These are phyloP conservation scores for Diarsia brunnea DNA, from an alignment of 2,888 invertebrate genomes.

Conservation along the genomic window DNA sequence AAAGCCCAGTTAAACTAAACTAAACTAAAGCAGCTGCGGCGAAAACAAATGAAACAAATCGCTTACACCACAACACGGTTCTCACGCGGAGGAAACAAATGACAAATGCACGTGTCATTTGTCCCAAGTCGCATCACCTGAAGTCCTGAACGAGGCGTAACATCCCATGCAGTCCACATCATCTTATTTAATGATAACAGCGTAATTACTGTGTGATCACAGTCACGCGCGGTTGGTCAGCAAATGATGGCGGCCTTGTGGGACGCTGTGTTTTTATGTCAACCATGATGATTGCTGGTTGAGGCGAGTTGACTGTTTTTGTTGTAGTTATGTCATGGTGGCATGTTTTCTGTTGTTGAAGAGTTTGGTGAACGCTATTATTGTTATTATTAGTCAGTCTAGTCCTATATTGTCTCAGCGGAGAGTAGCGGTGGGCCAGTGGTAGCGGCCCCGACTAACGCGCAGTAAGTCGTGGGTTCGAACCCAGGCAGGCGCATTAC, in stretches of 20 bases:
- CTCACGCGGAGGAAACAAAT: no score
- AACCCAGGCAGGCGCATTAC: no score
- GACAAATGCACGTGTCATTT: no score
- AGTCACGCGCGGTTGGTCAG: slow-evolving; percentile 49
- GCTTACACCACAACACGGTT: no score
- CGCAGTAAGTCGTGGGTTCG: no score
- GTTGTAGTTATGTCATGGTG: slow-evolving; percentile 17
- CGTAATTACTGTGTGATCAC: slow-evolving; percentile 38
- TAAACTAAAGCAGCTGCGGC: no score
- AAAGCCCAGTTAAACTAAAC: no score
- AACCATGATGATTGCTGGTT: slow-evolving; percentile 26
- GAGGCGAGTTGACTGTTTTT: slow-evolving; percentile 28
- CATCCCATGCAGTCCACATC: background rate
- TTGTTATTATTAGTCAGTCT: no score
- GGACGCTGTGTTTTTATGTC: slow-evolving; percentile 43
- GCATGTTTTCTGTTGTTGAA: background rate
- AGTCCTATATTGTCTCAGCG: no score
- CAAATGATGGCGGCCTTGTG: slow-evolving; percentile 43
- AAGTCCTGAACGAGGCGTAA: background rate
- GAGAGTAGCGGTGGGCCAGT: no score
- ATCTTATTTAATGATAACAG: slow-evolving; percentile 43
- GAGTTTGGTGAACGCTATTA: background rate
- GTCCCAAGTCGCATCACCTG: background rate
- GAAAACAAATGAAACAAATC: no score
- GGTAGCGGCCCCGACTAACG: no score